A percentile compares a stretch with the other conserved stretches of the same genome.
phyloP scores from a whole-genome alignment of 2,797 vertebrate species.

The Erpetoichthys calabaricus region DNA sequence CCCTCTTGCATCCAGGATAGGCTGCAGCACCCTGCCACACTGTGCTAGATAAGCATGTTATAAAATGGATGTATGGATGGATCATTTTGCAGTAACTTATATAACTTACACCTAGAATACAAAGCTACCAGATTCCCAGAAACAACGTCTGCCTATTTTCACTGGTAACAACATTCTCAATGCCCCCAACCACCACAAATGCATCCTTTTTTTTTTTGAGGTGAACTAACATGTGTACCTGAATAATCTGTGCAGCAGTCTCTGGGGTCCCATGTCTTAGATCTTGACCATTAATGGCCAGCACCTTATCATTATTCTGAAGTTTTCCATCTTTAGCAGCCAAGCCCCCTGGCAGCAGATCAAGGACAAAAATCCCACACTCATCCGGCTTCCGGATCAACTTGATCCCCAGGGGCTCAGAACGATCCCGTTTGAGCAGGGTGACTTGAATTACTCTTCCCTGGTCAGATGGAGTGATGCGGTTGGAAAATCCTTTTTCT shows the following conservation, averaged over 20 bases:
- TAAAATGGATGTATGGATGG: no score
- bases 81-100: no score
- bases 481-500: slow-evolving; percentile 75
- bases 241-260: slow-evolving; percentile 81
- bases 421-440: slow-evolving; percentile 64
- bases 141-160: no score
- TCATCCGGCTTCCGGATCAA: slow-evolving; percentile 79
- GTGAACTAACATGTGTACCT: slow-evolving; percentile 41
- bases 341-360: slow-evolving; percentile 72
- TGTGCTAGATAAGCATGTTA: no score
- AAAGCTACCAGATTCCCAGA: no score
- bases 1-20: no score
- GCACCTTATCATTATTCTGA: slow-evolving; percentile 73
- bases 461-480: slow-evolving; percentile 42
- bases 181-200: no score
- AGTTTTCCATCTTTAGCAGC: slow-evolving; percentile 78
- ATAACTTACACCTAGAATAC: no score
- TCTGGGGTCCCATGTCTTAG: slow-evolving; percentile 80
- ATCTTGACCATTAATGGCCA: slow-evolving; percentile 82
- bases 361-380: slow-evolving; percentile 76
- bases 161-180: no score
- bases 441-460: slow-evolving; percentile 72
- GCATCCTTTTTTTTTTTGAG: no score
- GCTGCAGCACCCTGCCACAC: no score
- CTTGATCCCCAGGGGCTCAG: slow-evolving; percentile 77